phyloP scores from a whole-genome alignment of 2,113 vertebrate species.

The Melanostigma gelatinosum region DNA sequence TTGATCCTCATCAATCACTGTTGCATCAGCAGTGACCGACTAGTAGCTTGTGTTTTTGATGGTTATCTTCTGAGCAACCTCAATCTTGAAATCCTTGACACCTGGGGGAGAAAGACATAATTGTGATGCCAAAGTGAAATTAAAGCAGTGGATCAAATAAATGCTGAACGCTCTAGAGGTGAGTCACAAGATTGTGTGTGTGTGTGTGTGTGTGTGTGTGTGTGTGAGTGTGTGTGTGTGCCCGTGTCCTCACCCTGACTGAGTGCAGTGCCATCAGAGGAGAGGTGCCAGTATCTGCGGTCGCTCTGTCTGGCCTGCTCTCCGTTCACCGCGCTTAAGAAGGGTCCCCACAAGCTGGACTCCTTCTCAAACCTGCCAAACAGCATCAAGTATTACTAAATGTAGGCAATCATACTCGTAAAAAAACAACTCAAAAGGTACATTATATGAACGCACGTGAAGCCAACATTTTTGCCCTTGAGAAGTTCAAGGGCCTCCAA shows the following conservation, averaged over 20 bases:
- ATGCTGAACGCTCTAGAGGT: neutral
- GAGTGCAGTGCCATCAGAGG: conserved; percentile 73
- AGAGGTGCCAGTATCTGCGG: conserved; percentile 88
- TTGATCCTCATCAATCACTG: neutral
- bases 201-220: neutral
- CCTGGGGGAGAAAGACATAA: conserved; percentile 77
- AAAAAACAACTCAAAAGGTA: neutral
- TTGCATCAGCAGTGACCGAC: neutral
- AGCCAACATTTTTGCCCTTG: conserved; percentile 47
- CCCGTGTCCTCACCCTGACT: conserved; percentile 83
- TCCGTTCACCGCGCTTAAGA: conserved; percentile 86
- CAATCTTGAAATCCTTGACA: conserved; percentile 87
- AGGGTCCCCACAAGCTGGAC: conserved; percentile 87
- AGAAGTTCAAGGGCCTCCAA: conserved; percentile 83
- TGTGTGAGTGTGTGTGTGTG: neutral
- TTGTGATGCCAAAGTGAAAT: neutral
- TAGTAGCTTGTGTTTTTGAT: conserved; percentile 82
- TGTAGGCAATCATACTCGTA: neutral
- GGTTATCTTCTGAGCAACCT: conserved; percentile 80
- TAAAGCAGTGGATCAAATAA: neutral
- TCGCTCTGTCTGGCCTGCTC: conserved; percentile 78
- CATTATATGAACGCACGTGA: conserved; percentile 84
- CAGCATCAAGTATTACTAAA: conserved; percentile 4
- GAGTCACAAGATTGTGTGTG: neutral
- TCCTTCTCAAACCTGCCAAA: conserved; percentile 85